Evolutionary conservation across 2,888 invertebrate genomes (phyloP), one percentile per base, ranked within the genome.

Genomic region (Pollenia griseotomentosa): DNA sequence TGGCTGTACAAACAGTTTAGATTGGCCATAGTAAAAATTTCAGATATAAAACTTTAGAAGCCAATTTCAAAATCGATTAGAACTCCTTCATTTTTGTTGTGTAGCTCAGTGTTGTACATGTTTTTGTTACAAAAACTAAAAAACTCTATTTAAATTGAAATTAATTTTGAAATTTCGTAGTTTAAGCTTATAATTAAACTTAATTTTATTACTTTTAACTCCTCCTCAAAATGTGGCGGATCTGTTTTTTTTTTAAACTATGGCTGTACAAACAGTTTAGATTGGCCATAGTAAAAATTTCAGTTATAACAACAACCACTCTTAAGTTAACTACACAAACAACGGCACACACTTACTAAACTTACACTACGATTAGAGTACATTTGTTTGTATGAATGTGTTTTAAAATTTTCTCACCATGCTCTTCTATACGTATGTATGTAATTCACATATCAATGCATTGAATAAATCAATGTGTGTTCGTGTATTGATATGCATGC

Each of bases 21-120:
- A 87, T 81, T 87, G 87, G 86, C 74, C 57, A 75, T 59, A 81
- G 77, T 11, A 70, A 83, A 82, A 70, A 70, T 61, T 11, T 55
- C 53, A 65, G 16, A 16, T 63, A 68, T 8, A 79, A 42, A n/a
- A n/a, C n/a, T n/a, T n/a, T n/a, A n/a, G n/a, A n/a, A n/a, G n/a
- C n/a, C n/a, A n/a, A n/a, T n/a, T n/a, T n/a, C 19, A 19, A 19
- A 19, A 19, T 19, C 19, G 19, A 19, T 19, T 33, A 33, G 6
- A 33, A 33, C 5, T 6, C 6, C 0, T 33, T 4, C 5, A 33
- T 33, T 6, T 33, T 33, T 33, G 33, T 6, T 33, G 33, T 33
- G 33, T 4, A 33, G 33, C 33, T 0, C 33, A 33, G 33, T 6
- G 33, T 33, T 33, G 33, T 6, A 6, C 33, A 6, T 33, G 4